phyloP scores from a whole-genome alignment of 2,888 invertebrate species.

The Callosobruchus maculatus region DNA sequence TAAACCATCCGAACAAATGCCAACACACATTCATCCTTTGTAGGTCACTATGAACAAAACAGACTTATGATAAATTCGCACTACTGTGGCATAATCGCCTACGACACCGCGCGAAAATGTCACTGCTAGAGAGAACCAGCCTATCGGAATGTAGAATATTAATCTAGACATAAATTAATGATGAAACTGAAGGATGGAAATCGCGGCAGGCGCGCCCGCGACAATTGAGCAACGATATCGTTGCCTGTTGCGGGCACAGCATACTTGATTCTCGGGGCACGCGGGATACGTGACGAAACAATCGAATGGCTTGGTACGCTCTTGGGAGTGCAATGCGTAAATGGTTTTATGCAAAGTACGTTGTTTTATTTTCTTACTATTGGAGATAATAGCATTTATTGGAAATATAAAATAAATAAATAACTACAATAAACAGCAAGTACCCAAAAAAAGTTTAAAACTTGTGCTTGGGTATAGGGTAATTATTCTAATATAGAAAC shows the following conservation, averaged over 20 bases:
- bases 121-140: background rate
- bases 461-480: no score
- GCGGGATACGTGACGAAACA: background rate
- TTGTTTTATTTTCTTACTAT: no score
- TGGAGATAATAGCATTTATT: no score
- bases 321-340: background rate
- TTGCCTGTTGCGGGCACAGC: background rate
- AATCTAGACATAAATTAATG: background rate
- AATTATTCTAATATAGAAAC: no score
- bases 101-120: background rate
- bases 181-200: background rate
- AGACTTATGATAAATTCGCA: background rate
- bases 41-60: background rate
- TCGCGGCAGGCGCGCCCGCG: background rate
- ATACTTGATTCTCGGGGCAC: background rate
- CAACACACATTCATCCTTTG: background rate
- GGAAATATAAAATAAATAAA: no score
- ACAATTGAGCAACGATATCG: background rate
- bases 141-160: background rate
- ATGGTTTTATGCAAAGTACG: background rate
- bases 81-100: background rate
- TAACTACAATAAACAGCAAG: no score
- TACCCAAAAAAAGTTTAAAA: no score
- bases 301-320: background rate
- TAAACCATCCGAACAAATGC: background rate